Conservation (phyloP, 2,113 vertebrate species). For the Poecile atricapillus region DNA sequence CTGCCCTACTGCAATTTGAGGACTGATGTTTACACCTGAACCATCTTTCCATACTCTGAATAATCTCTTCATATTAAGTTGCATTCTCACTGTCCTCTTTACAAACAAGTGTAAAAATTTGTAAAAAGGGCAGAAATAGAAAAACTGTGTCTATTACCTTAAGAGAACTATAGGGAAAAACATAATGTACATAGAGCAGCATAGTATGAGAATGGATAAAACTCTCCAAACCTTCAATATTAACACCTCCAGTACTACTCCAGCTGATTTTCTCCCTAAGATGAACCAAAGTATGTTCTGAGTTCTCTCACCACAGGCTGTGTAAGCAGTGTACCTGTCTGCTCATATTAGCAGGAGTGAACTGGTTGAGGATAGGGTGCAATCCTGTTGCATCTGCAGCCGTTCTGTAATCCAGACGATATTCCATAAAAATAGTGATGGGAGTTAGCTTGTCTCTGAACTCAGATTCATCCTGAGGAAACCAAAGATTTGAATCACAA, state of each 20-base stretch:
- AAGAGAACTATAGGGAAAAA: background rate
- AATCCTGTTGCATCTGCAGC: conserved; percentile 84
- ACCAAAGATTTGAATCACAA: background rate
- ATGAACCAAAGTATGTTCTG: background rate
- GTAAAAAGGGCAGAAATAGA: background rate
- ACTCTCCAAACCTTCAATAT: background rate
- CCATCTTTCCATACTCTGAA: background rate
- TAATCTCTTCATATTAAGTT: background rate
- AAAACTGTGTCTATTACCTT: background rate
- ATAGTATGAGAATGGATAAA: background rate
- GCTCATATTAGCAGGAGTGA: conserved; percentile 85
- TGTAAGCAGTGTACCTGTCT: conserved; percentile 81
- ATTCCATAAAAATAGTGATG: conserved; percentile 93
- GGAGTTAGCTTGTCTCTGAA: conserved; percentile 96
- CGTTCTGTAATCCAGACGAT: conserved; percentile 82
- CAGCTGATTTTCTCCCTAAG: background rate
- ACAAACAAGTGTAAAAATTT: background rate
- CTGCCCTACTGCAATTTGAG: background rate
- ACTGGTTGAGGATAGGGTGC: conserved; percentile 87
- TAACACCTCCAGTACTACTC: background rate
- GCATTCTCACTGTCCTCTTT: background rate
- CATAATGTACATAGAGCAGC: background rate
- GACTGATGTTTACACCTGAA: background rate
- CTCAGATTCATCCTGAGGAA: conserved; percentile 87
- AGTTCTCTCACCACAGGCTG: background rate